Evolutionary conservation across 2,797 vertebrate species (phyloP), one percentile per base, ranked within the genome.

Genomic region (Rhinoraja longicauda): DNA sequence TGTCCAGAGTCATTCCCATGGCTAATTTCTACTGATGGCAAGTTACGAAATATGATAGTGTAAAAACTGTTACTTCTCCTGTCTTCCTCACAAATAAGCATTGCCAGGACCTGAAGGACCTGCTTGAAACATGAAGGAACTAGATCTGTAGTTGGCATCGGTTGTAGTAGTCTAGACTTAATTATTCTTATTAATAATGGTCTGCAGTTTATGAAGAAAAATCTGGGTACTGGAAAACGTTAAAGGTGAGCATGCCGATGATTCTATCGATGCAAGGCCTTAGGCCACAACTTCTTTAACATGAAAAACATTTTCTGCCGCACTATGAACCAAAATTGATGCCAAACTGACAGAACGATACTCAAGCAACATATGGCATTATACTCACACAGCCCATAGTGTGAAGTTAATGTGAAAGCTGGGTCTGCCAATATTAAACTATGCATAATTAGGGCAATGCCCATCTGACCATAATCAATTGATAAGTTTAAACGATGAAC

Each of bases 331-430:
- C 67, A 91, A 67, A 91, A 91, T 53, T 91, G 39, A 91, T 39
- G 90, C 90, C 70, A 73, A 29, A 91, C n/a, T 88, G 59, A 91
- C 36, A 90, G 90, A 91, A 53, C 29, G 29, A 29, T 91, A 17
- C 67, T 91, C 10, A 53, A 24, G 24, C 70, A 91, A 32, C 90
- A 91, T 72, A 91, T 73, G 90, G 64, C 45, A 39, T 72, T 86
- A 64, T 88, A 88, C 67, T 64, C 67, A 73, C 19, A 13, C 73
- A 53, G 67, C 90, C 36, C 67, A 29, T 73, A 73, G 45, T 91
- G 36, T 90, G 67, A 70, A 4, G 32, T 90, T 72, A 72, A 72
- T 90, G 90, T 73, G 19, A 45, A 45, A 62, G 64, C 84, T 32
- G n/a, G 59, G 17, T 88, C 32, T 78, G 77, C 15, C 17, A n/a